Base-by-base conservation (phyloP, 1,140 invertebrate genomes). In the Leguminivora glycinivorella region DNA sequence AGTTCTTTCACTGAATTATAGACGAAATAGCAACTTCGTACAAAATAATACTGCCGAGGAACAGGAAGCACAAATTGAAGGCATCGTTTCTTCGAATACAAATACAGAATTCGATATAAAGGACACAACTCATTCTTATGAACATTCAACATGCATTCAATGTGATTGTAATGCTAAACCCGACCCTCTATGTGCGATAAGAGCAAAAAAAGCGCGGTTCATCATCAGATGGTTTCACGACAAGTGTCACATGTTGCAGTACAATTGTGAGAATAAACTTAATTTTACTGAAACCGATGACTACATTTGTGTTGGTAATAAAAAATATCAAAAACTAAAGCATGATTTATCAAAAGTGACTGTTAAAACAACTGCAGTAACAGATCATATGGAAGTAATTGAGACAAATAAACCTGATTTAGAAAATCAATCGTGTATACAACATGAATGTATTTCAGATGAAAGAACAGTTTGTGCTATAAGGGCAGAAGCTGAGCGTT, bases 171-270 rank as follows among this genome's bases (percentile, higher is more conserved):
- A 17, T 22, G n/a, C 2, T 9, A 52, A 19, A 52, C 6, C 47
- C n/a, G n/a, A 52, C 9, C 2, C 47, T 22, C 9, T 52, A 22
- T 52, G 47, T 52, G 47, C 19, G 9, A 22, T 52, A 52, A 19
- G 47, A n/a, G 47, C 47, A 1, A 19, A 52, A 19, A 19, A 19
- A 22, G 17, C 2, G 4, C 47, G 47, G 47, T 52, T 22, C 47
- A 22, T 52, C 19, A 52, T 52, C 19, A 52, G n/a, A 22, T 52
- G 47, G 47, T 52, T 52, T 52, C 14, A n/a, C 22, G 47, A 52
- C 47, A 52, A 19, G 22, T 52, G 47, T 22, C 47, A 52, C n/a
- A 52, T 52, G 47, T 22, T 52, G n/a, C 47, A 52, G 47, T 52
- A 52, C 19, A 52, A 52, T 52, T 52, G 47, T 22, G 47, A 52